Base-by-base conservation (phyloP, 1,140 invertebrate genomes). In the Oedothorax gibbosus region DNA sequence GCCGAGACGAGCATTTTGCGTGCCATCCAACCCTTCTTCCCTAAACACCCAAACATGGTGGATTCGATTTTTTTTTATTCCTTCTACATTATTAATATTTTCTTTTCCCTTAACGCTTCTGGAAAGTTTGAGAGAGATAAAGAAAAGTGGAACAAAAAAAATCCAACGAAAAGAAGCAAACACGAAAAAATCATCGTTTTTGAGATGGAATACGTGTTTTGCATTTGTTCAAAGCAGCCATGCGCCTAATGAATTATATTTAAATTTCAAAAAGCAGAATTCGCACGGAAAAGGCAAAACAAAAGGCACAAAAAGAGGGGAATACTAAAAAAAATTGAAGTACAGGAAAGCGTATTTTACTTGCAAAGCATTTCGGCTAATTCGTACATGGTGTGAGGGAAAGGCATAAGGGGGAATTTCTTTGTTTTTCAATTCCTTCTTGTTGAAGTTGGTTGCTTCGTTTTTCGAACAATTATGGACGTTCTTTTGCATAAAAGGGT, bases 381-480 rank as follows among this genome's bases (percentile, higher is more conserved):
- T 81, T 81, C 78, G 65, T 81, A 60, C 78, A 81, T 81, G 71
- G 78, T 81, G 78, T 81, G 78, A 81, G 65, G 49, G 78, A 81
- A 71, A 71, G 72, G 68, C 68, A 71, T 71, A 71, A 71, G 68
- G 68, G 3, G 50, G 1, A n/a, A 10, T 18, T 71, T 71, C 49
- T 51, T 53, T 71, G 68, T 71, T 51, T 51, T 71, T 51, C 64
- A 20, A 20, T 66, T 51, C 51, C 20, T 15, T 14, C 35, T 35
- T 1, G 35, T 35, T 35, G 35, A 35, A 35, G 35, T 35, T 35
- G 35, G 35, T 35, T 35, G 35, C 35, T 35, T 35, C 35, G 35
- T 35, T 35, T 35, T 35, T 35, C 35, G 35, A 35, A 5, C 35
- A 35, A 35, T 35, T 35, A 35, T 35, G 35, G 35, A 35, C 35